Conservation (phyloP, 2,113 vertebrate genomes). For the Lepisosteus oculatus region DNA sequence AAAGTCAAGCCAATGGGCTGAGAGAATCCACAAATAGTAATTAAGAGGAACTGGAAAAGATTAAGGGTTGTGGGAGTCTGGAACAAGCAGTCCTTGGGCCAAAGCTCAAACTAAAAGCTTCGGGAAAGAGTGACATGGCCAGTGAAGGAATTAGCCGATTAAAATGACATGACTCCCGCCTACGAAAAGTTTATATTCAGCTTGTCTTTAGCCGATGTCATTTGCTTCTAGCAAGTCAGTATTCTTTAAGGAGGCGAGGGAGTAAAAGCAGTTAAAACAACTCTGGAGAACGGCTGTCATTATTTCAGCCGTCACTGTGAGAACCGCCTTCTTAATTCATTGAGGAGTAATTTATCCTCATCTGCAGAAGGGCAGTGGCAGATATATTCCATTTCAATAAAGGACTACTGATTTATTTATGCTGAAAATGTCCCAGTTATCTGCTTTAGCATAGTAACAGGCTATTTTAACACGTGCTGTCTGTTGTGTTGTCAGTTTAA, state of each 20-base stretch:
- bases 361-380: background rate
- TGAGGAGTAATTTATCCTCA: background rate
- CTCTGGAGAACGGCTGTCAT: background rate
- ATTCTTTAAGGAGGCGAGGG: background rate
- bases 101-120: no score
- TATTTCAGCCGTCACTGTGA: background rate
- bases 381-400: background rate
- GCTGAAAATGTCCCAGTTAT: background rate
- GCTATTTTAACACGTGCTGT: background rate
- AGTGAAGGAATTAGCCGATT: no score
- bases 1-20: no score
- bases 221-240: background rate
- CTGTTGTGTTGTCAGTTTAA: background rate
- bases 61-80: no score
- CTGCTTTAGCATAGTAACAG: constrained; percentile 2
- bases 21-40: no score
- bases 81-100: no score
- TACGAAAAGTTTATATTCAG: no score
- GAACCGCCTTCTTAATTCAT: constrained; percentile 1
- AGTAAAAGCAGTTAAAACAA: background rate
- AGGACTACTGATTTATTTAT: background rate
- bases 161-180: no score
- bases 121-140: no score
- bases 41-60: no score
- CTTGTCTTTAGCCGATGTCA: background rate